Evolutionary conservation across 30 jellyfish, hydroid and myxozoan species (phyloP).

Genomic region (Pelagia noctiluca): DNA sequence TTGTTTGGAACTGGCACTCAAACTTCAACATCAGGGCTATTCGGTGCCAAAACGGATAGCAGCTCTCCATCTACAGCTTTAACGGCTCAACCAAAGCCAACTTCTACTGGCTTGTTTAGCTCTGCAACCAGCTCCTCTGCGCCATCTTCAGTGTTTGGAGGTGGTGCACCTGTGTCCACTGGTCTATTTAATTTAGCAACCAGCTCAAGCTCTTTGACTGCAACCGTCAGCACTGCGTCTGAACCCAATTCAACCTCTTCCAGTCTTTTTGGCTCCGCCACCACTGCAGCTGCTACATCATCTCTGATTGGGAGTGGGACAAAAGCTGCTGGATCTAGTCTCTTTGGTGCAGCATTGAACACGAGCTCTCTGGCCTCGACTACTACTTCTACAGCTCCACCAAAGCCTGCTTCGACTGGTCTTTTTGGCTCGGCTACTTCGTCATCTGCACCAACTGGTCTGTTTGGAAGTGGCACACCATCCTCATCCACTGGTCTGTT

Average conservation of each 20-base stretch:
- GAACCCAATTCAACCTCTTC: constrained; percentile 32
- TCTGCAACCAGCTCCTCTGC: not conserved
- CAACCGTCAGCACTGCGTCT: constrained; percentile 13
- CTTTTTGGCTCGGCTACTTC: constrained; percentile 63
- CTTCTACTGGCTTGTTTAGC: constrained; percentile 60
- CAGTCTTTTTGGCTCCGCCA: constrained; percentile 64
- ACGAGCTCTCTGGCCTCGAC: constrained; percentile 37
- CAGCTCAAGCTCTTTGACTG: constrained; percentile 31
- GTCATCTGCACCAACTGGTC: constrained; percentile 29
- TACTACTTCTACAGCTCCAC: constrained; percentile 21
- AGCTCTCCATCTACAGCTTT: constrained; percentile 30
- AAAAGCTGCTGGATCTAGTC: constrained; percentile 29
- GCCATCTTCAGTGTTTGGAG: not conserved
- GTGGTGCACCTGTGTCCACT: too few relatives aligned
- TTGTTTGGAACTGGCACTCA: constrained; percentile 53
- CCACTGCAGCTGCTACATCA: constrained; percentile 37
- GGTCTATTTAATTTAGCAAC: too few relatives aligned
- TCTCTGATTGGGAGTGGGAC: constrained; percentile 19
- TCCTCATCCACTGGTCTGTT: constrained; percentile 18
- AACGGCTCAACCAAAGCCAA: not conserved
- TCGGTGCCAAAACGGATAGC: constrained; percentile 43
- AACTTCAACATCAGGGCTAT: constrained; percentile 46
- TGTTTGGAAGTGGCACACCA: constrained; percentile 37
- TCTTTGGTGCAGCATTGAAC: constrained; percentile 38
- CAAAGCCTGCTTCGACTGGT: constrained; percentile 46